These are phyloP conservation scores for Clupea harengus DNA, from an alignment of 2,113 vertebrate species.

Conservation along the genomic window DNA sequence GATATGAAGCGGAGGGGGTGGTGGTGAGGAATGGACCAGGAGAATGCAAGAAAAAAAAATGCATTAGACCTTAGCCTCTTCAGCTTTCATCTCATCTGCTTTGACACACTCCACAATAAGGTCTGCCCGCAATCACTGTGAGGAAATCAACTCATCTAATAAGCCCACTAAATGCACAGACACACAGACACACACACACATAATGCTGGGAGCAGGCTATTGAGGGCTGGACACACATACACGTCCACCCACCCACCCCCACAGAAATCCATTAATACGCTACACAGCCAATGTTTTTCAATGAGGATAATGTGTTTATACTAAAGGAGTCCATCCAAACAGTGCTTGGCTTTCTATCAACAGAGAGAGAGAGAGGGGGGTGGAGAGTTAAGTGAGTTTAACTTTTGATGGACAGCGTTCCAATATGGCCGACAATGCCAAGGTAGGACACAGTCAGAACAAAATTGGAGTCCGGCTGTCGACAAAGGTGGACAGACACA, in stretches of 20 bases:
- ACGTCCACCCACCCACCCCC: not conserved
- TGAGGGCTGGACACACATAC: not conserved
- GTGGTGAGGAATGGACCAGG: slow-evolving; percentile 11
- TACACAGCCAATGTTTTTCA: not conserved
- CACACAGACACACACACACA: not conserved
- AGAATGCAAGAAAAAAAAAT: not conserved
- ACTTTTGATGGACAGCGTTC: not conserved
- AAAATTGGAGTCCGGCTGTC: not conserved
- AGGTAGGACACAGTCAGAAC: not conserved
- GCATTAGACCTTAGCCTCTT: slow-evolving; percentile 18
- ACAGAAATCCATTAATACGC: not conserved
- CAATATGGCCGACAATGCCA: not conserved
- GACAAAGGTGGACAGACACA: not conserved
- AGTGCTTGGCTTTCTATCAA: not conserved
- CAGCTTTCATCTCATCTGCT: not conserved
- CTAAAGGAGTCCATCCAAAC: not conserved
- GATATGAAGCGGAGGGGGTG: not conserved
- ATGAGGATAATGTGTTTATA: slow-evolving; percentile 6
- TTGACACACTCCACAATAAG: not conserved
- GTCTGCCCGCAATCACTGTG: too few species aligned
- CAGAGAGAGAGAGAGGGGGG: not conserved
- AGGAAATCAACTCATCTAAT: too few species aligned
- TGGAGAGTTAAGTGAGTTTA: not conserved
- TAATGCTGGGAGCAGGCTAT: not conserved
- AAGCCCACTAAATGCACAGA: not conserved